Conservation (phyloP, 2,113 vertebrate species). For the Pionites leucogaster region DNA sequence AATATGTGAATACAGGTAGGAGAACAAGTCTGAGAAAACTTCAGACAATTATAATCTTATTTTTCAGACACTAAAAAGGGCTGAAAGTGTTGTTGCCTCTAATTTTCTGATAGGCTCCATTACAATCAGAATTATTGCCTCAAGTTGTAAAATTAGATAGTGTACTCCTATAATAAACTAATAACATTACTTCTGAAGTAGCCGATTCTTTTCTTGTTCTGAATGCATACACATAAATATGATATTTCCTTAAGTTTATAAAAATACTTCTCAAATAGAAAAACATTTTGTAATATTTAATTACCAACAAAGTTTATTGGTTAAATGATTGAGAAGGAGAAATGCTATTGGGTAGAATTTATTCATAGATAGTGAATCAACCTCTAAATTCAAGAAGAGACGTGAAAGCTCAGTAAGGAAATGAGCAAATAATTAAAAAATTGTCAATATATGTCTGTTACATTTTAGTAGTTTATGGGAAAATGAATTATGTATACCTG, state of each 20-base stretch:
- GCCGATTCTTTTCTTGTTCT: neutral
- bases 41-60: neutral
- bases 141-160: neutral
- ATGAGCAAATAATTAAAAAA: neutral
- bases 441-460: neutral
- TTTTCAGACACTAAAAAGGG: neutral
- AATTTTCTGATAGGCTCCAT: neutral
- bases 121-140: neutral
- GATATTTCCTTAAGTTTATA: neutral
- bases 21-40: neutral
- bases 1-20: neutral
- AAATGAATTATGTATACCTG: neutral
- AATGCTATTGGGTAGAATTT: slow-evolving; percentile 51
- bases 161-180: neutral
- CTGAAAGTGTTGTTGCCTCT: neutral
- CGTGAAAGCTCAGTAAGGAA: slow-evolving; percentile 2
- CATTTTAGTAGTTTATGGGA: neutral
- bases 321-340: slow-evolving; percentile 62
- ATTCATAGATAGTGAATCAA: slow-evolving; percentile 57
- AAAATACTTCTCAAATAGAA: neutral
- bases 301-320: slow-evolving; percentile 29
- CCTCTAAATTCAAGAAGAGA: slow-evolving; percentile 50
- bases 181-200: neutral
- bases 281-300: slow-evolving; percentile 34
- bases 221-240: neutral